Evolutionary conservation across 2,888 invertebrate species (phyloP), one percentile per base, ranked within the genome.

Genomic region (Cabera pusaria): DNA sequence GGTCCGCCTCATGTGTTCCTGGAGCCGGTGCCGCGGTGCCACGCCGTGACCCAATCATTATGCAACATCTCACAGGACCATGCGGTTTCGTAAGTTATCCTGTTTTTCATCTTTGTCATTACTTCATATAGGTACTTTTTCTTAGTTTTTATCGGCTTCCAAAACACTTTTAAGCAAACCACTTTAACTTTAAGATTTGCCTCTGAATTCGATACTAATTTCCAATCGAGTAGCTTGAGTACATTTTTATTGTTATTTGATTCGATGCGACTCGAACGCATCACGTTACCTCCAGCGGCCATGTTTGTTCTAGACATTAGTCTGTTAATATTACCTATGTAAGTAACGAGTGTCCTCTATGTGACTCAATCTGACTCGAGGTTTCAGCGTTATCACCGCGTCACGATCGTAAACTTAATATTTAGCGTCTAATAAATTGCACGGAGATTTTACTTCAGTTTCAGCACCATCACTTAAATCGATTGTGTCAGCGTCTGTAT

Each of bases 231-330:
- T n/a, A n/a, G n/a, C n/a, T n/a, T n/a, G n/a, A n/a, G n/a, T n/a
- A n/a, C n/a, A 11, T 25, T 32, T 18, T 31, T 16, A 38, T 26
- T 38, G 16, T 23, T 26, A 26, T 36, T 47, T 42, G 49, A 46
- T 47, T 28, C 40, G 37, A 50, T 47, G 49, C 49, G 29, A 44
- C 44, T 42, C 53, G 38, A 25, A 42, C 8, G 59, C 54, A 52
- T 63, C 55, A 41, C 51, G 49, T 59, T 65, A 62, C 59, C 52
- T 66, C 48, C 45, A 62, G 72, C 71, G 60, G 72, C 71, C 71
- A 72, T 81, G 53, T 82, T 80, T 79, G 70, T 75, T 72, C 56
- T 73, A 70, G 55, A 64, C 62, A 69, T 72, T 73, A 71, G 72
- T 62, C 52, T 62, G 66, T 65, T 63, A 65, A 64, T 71, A 65